Evolutionary conservation across 1,140 invertebrate species (phyloP).

Genomic region (Orussus abietinus): DNA sequence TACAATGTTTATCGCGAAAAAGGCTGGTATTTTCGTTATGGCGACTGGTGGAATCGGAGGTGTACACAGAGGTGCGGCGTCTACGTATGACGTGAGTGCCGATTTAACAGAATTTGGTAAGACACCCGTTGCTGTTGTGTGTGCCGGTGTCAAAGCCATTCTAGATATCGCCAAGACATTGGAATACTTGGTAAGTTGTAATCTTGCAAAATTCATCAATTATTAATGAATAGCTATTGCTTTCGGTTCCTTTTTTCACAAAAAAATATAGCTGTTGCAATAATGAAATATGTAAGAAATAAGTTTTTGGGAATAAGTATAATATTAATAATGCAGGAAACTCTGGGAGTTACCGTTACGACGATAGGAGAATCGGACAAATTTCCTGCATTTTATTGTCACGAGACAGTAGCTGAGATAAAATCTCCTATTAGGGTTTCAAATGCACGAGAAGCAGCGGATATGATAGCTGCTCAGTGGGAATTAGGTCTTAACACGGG

Average conservation of each 20-base stretch:
- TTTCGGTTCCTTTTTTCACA: slow-evolving; percentile 4
- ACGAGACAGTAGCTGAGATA: slow-evolving; percentile 59
- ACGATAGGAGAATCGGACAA: slow-evolving; percentile 62
- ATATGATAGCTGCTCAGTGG: slow-evolving; percentile 59
- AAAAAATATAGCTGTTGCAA: slow-evolving; percentile 3
- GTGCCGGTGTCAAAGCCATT: slow-evolving; percentile 96
- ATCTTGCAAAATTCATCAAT: background rate
- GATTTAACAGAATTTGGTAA: slow-evolving; percentile 88
- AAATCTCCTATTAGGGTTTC: slow-evolving; percentile 67
- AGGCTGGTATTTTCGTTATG: slow-evolving; percentile 85
- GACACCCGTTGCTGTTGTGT: slow-evolving; percentile 85
- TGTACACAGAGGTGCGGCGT: slow-evolving; percentile 85
- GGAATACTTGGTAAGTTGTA: slow-evolving; percentile 77
- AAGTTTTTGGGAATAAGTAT: slow-evolving; percentile 3
- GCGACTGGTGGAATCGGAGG: slow-evolving; percentile 90
- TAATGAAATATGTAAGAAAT: slow-evolving; percentile 7
- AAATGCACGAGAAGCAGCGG: slow-evolving; percentile 64
- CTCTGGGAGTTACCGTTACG: slow-evolving; percentile 87
- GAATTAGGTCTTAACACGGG: slow-evolving; percentile 70
- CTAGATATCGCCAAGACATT: slow-evolving; percentile 91
- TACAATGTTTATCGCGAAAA: slow-evolving; percentile 82
- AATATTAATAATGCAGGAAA: slow-evolving; percentile 66
- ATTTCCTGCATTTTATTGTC: slow-evolving; percentile 91
- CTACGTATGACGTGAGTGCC: slow-evolving; percentile 88
- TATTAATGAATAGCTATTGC: slow-evolving; percentile 1